phyloP scores from a whole-genome alignment of 2,888 invertebrate genomes.

The Carterocephalus palaemon region DNA sequence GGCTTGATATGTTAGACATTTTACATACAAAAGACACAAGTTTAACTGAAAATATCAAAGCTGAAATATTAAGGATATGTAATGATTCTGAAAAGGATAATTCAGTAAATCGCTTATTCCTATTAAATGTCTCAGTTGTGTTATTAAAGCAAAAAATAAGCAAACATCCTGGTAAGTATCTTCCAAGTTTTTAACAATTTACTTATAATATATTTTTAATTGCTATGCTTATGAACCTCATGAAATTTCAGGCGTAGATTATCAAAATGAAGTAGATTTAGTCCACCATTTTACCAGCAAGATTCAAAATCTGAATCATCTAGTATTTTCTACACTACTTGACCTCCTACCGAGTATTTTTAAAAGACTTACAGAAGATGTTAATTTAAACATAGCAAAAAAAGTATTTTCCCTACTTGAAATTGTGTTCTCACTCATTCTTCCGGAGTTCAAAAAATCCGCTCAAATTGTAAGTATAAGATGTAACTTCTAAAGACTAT shows the following conservation, averaged over 20 bases:
- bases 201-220: too few relatives aligned
- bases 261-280: slow-evolving; percentile 36
- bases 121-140: slow-evolving; percentile 39
- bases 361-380: slow-evolving; percentile 30
- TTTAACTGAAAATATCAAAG: slow-evolving; percentile 29
- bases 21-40: slow-evolving; percentile 34
- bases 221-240: too few relatives aligned
- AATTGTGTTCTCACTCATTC: slow-evolving; percentile 40
- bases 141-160: slow-evolving; percentile 42
- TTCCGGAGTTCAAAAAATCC: slow-evolving; percentile 29
- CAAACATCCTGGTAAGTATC: slow-evolving; percentile 41
- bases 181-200: not conserved
- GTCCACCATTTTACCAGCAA: slow-evolving; percentile 1
- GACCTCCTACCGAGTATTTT: slow-evolving; percentile 40
- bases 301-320: slow-evolving; percentile 7
- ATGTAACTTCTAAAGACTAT: too few relatives aligned
- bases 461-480: slow-evolving; percentile 36
- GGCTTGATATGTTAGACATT: slow-evolving; percentile 45
- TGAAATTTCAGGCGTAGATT: slow-evolving; percentile 35
- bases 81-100: slow-evolving; percentile 16
- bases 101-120: slow-evolving; percentile 35
- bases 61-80: slow-evolving; percentile 33
- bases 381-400: slow-evolving; percentile 34
- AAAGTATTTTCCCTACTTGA: slow-evolving; percentile 39
- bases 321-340: slow-evolving; percentile 22